phyloP scores from a whole-genome alignment of 2,113 vertebrate genomes.

The Indri indri region DNA sequence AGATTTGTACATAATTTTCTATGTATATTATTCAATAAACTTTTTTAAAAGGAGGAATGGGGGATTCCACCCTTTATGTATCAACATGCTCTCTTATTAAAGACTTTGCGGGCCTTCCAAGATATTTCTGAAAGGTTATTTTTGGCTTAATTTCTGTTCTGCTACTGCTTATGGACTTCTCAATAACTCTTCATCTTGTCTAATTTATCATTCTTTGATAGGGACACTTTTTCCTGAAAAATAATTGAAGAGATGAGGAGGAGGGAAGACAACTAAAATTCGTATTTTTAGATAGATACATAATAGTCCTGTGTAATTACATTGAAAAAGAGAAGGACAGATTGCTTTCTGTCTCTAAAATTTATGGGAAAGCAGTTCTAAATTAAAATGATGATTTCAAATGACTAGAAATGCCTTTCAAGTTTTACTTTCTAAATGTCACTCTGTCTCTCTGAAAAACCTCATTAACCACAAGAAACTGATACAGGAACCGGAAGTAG shows the following conservation, averaged over 20 bases:
- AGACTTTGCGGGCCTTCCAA: not conserved
- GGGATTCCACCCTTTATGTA: not conserved
- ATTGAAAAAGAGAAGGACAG: not conserved
- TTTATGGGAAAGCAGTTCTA: not conserved
- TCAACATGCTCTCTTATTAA: not conserved
- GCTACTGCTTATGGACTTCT: not conserved
- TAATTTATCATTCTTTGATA: not conserved
- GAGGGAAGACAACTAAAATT: not conserved
- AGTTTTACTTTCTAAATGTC: slow-evolving; percentile 41
- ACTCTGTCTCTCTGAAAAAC: not conserved
- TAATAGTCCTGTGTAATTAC: not conserved
- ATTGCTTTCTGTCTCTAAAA: not conserved
- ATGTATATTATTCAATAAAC: not conserved
- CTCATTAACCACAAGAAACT: not conserved
- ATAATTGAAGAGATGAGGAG: not conserved
- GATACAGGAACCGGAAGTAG: not conserved
- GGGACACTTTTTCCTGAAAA: not conserved
- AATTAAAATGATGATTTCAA: not conserved
- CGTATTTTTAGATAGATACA: not conserved
- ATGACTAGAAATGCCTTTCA: not conserved
- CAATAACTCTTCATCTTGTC: not conserved
- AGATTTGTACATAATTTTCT: not conserved
- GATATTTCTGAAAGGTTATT: not conserved
- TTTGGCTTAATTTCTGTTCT: not conserved
- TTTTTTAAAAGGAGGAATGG: not conserved